These are phyloP conservation scores for Enteromius viviparus DNA, from an alignment of 2,797 vertebrate species.

Conservation along the genomic window DNA sequence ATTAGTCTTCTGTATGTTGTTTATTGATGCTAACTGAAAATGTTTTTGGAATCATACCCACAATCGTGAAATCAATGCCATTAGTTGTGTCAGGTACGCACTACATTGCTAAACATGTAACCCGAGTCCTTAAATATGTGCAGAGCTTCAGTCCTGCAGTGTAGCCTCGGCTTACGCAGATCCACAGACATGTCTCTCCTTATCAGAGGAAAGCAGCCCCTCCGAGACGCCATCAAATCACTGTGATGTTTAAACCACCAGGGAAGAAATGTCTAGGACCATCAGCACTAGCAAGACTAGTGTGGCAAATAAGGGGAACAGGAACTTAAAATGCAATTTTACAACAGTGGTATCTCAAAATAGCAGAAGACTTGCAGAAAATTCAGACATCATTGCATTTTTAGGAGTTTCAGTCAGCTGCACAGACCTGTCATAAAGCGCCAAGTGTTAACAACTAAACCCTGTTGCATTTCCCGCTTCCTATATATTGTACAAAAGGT, in stretches of 20 bases:
- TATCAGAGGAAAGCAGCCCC: conserved; percentile 49
- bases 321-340: conserved; percentile 24
- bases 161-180: conserved; percentile 1
- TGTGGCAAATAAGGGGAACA: not conserved
- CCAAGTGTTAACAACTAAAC: conserved; percentile 1
- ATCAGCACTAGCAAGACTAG: conserved; percentile 22
- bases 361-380: conserved; percentile 5
- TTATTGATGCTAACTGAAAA: not conserved
- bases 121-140: not conserved
- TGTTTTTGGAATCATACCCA: not conserved
- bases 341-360: conserved; percentile 18
- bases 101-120: not conserved
- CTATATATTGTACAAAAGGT: not conserved
- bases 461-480: not conserved
- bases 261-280: conserved; percentile 13
- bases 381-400: conserved; percentile 17
- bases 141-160: conserved; percentile 21
- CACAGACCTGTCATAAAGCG: not conserved
- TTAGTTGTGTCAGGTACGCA: not conserved
- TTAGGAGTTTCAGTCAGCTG: not conserved
- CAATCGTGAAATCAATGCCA: not conserved
- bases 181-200: conserved; percentile 35
- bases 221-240: conserved; percentile 33
- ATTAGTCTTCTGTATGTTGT: not conserved
- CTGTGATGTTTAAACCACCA: conserved; percentile 39